Evolutionary conservation across 2,888 invertebrate species (phyloP), one percentile per base, ranked within the genome.

Genomic region (Hecatera dysodea): DNA sequence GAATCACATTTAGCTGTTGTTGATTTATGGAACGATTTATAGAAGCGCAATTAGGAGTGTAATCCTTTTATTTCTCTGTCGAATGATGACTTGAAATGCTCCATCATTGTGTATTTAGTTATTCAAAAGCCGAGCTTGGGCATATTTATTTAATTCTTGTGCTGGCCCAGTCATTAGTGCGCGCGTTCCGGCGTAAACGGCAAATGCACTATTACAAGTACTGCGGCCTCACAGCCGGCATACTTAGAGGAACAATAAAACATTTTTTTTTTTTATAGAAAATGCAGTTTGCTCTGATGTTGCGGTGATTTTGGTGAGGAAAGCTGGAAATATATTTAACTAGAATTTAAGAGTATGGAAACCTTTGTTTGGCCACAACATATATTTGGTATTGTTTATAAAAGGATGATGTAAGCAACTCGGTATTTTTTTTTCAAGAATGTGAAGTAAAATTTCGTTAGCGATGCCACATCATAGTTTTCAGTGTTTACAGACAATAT

Each of bases 231-330:
- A 66, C 42, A 71, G 59, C 67, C 67, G 66, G 62, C 61, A 53
- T 39, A 72, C 67, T 80, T 69, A 71, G 62, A 61, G 67, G 64
- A 76, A 85, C 80, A 72, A 80, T 79, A 72, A 82, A 77, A 85
- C 70, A 68, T 82, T 80, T 44, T 75, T 78, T 44, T 75, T 78
- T 86, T 71, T 67, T 75, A 72, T 63, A 36, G 55, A 76, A 75
- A 75, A 68, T 79, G 73, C 75, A 71, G 66, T 76, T 74, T 74
- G 48, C 55, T 59, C 60, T 73, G 65, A 69, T 59, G 50, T 76
- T 72, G 63, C 52, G 69, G 64, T 55, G 55, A 63, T 72, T 70
- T 79, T 15, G 29, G 36, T 62, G 52, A 59, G 42, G n/a, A 52
- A 81, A 46, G 19, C 62, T 70, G 44, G 46, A 81, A 66, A 63